These are phyloP conservation scores for Telmatochromis sp. DNA, from an alignment of 2,113 vertebrate genomes.

Conservation along the genomic window DNA sequence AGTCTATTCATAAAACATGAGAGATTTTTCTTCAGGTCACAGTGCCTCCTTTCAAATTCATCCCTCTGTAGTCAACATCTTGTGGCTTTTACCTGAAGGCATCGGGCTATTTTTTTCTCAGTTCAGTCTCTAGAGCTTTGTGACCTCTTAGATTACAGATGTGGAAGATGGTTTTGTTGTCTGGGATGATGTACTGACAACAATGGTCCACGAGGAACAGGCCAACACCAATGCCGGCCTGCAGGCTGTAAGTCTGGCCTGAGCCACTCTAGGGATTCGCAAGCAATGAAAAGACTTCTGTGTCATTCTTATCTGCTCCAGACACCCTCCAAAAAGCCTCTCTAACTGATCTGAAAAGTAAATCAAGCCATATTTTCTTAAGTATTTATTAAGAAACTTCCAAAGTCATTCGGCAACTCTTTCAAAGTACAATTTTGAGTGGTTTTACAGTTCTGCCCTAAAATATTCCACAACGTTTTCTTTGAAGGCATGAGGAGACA, in stretches of 20 bases:
- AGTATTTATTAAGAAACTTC: background rate
- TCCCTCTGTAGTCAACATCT: background rate
- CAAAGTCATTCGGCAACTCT: background rate
- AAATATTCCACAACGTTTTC: background rate
- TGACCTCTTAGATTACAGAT: constrained; percentile 42
- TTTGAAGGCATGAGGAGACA: constrained; percentile 25
- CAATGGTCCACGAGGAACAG: background rate
- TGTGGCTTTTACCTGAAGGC: constrained; percentile 16
- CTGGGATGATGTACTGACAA: constrained; percentile 21
- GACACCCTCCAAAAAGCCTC: background rate
- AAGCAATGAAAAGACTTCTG: background rate
- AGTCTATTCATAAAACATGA: constrained; percentile 10
- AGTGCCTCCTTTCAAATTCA: background rate
- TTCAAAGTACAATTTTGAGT: background rate
- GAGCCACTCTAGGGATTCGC: background rate
- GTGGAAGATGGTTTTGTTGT: constrained; percentile 5
- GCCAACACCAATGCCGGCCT: background rate
- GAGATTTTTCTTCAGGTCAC: background rate
- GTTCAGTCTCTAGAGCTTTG: background rate
- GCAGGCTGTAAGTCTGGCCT: constrained; percentile 24
- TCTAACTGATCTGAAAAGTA: background rate
- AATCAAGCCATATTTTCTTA: background rate
- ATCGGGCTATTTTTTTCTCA: background rate
- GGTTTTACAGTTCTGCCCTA: background rate
- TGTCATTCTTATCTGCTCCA: background rate